Evolutionary conservation across 1,140 invertebrate genomes (phyloP).

Genomic region (Lethocerus indicus): DNA sequence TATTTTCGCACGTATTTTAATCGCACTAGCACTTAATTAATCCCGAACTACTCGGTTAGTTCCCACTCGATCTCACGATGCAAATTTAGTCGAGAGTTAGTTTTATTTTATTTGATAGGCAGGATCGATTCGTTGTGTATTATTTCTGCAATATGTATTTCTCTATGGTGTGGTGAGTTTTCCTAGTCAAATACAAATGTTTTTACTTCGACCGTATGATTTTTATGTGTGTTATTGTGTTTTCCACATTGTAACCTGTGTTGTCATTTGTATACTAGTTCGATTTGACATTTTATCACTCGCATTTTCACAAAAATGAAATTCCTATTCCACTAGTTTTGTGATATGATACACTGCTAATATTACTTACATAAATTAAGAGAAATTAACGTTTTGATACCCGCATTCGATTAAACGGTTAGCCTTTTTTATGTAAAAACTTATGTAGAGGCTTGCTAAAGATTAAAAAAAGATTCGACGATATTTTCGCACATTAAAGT

Average conservation of each 20-base stretch:
- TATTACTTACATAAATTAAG: slow-evolving; percentile 14
- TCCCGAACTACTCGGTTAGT: slow-evolving; percentile 6
- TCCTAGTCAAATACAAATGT: slow-evolving; percentile 20
- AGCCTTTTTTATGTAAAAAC: slow-evolving; percentile 17
- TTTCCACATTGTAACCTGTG: slow-evolving; percentile 13
- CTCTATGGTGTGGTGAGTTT: slow-evolving; percentile 21
- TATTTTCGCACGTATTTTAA: background rate
- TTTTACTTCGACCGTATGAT: slow-evolving; percentile 10
- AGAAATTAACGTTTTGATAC: slow-evolving; percentile 21
- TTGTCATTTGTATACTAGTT: slow-evolving; percentile 10
- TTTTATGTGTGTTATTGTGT: slow-evolving; percentile 17
- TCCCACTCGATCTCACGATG: slow-evolving; percentile 13
- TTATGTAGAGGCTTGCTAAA: slow-evolving; percentile 17
- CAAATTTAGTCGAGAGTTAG: slow-evolving; percentile 5
- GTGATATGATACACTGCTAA: slow-evolving; percentile 20
- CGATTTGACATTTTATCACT: slow-evolving; percentile 10
- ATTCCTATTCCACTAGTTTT: slow-evolving; percentile 19
- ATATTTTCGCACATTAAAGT: slow-evolving; percentile 19
- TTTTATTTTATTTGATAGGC: slow-evolving; percentile 11
- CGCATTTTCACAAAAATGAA: slow-evolving; percentile 12
- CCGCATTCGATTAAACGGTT: slow-evolving; percentile 18
- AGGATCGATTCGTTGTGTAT: slow-evolving; percentile 5
- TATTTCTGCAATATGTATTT: slow-evolving; percentile 14
- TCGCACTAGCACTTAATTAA: slow-evolving; percentile 8
- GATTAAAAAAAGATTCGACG: slow-evolving; percentile 17